These are phyloP conservation scores for Noctua pronuba DNA, from an alignment of 2,888 invertebrate genomes.

Conservation along the genomic window DNA sequence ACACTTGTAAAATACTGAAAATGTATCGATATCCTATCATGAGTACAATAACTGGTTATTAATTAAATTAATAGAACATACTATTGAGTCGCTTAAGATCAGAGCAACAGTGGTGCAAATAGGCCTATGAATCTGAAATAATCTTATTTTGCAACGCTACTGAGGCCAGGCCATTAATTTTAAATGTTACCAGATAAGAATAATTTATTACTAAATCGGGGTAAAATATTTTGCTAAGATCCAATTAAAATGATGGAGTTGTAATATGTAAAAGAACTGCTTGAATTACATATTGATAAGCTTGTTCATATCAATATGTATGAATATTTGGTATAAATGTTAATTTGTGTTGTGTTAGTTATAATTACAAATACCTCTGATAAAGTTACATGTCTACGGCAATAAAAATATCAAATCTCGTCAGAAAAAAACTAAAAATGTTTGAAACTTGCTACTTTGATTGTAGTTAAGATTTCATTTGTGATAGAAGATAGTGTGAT, in stretches of 20 bases:
- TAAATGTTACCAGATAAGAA: slow-evolving; percentile 35
- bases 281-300: slow-evolving; percentile 32
- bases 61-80: not conserved
- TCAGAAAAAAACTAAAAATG: slow-evolving; percentile 19
- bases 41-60: not conserved
- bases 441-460: slow-evolving; percentile 58
- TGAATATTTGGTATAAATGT: slow-evolving; percentile 6
- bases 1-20: not conserved
- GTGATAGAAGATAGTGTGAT: slow-evolving; percentile 73
- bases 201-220: slow-evolving; percentile 34
- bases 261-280: slow-evolving; percentile 20
- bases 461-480: slow-evolving; percentile 66
- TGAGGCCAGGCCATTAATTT: not conserved
- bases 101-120: slow-evolving; percentile 5
- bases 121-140: slow-evolving; percentile 13
- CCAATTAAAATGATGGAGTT: slow-evolving; percentile 5
- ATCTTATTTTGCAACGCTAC: not conserved
- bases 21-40: not conserved
- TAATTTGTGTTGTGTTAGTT: slow-evolving; percentile 41
- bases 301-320: slow-evolving; percentile 33
- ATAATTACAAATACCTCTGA: slow-evolving; percentile 6
- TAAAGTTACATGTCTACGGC: slow-evolving; percentile 19
- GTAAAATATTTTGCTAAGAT: slow-evolving; percentile 41
- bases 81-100: slow-evolving; percentile 2
- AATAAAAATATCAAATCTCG: slow-evolving; percentile 40